Percentiles rank a stretch among this genome's conserved stretches.
phyloP scores from a whole-genome alignment of 2,888 invertebrate species.

The Busseola fusca region DNA sequence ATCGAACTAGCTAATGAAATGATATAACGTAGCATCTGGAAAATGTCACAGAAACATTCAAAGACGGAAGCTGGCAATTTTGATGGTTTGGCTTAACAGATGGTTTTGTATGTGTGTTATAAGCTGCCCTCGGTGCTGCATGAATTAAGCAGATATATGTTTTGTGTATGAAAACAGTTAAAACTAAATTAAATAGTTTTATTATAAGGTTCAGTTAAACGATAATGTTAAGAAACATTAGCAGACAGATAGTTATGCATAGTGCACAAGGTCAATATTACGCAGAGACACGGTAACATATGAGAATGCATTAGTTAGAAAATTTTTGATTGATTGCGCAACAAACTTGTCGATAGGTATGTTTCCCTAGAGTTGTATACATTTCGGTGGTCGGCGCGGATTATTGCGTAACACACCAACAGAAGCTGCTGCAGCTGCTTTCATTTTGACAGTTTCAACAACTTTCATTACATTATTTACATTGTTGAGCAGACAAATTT shows the following conservation, averaged over 20 bases:
- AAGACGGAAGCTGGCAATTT: neutral
- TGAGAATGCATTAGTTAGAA: neutral
- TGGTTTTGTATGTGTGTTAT: neutral
- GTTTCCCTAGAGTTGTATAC: neutral
- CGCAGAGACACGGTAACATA: neutral
- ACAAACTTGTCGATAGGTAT: neutral
- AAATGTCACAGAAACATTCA: neutral
- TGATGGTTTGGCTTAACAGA: neutral
- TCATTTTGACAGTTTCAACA: too few species aligned
- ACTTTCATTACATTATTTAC: too few species aligned
- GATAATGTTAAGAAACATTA: conserved; percentile 12
- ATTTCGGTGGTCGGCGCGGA: neutral
- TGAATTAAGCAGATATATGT: too few species aligned
- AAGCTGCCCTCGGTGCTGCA: neutral
- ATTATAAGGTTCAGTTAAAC: neutral
- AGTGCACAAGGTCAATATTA: conserved; percentile 11
- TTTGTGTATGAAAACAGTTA: neutral
- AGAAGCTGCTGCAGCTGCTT: too few species aligned
- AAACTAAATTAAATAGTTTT: neutral
- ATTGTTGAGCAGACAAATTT: too few species aligned
- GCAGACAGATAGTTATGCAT: neutral
- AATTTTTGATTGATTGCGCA: neutral
- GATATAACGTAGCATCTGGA: neutral
- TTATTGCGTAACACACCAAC: too few species aligned
- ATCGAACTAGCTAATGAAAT: neutral